A percentile compares a stretch with the other conserved stretches of the same genome.
phyloP scores from a whole-genome alignment of 2,888 invertebrate genomes.

The Drosophila leonis region DNA sequence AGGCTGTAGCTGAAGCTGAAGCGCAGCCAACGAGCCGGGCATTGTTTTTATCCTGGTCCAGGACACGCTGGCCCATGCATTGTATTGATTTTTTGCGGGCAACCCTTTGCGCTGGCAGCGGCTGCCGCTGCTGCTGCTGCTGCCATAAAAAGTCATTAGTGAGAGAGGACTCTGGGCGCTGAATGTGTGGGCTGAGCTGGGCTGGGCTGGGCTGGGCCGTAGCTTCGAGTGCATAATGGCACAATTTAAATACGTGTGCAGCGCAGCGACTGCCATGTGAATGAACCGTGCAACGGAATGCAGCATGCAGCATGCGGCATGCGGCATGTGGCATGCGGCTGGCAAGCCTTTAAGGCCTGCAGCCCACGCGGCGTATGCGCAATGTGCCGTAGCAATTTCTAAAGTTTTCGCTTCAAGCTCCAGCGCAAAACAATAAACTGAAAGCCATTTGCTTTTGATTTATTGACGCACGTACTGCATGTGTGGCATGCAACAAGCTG shows the following conservation, averaged over 20 bases:
- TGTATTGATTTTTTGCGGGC: conserved; percentile 74
- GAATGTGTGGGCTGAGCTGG: conserved; percentile 1
- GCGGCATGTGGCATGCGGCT: conserved; percentile 9
- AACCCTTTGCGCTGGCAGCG: conserved; percentile 42
- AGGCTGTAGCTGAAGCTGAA: conserved; percentile 9
- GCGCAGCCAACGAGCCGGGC: conserved; percentile 20
- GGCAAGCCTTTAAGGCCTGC: conserved; percentile 17
- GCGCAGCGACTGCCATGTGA: conserved; percentile 63
- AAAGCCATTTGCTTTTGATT: conserved; percentile 78
- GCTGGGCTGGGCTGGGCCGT: not conserved
- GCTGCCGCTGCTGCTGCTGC: conserved; percentile 36
- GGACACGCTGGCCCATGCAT: conserved; percentile 62
- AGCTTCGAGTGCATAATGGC: conserved; percentile 74
- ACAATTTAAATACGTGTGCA: conserved; percentile 78
- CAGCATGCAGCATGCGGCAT: conserved; percentile 9
- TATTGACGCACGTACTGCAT: conserved; percentile 70
- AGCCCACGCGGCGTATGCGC: conserved; percentile 56
- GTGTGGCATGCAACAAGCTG: conserved; percentile 21
- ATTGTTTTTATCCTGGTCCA: conserved; percentile 53
- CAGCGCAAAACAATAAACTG: conserved; percentile 74
- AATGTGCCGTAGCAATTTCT: conserved; percentile 25
- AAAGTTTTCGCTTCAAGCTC: conserved; percentile 26
- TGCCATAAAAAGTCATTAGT: conserved; percentile 81
- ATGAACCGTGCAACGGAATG: conserved; percentile 64
- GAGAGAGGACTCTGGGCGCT: conserved; percentile 47